Evolutionary conservation across 2,797 vertebrate genomes (phyloP).

Genomic region (Serranus cabrilla): DNA sequence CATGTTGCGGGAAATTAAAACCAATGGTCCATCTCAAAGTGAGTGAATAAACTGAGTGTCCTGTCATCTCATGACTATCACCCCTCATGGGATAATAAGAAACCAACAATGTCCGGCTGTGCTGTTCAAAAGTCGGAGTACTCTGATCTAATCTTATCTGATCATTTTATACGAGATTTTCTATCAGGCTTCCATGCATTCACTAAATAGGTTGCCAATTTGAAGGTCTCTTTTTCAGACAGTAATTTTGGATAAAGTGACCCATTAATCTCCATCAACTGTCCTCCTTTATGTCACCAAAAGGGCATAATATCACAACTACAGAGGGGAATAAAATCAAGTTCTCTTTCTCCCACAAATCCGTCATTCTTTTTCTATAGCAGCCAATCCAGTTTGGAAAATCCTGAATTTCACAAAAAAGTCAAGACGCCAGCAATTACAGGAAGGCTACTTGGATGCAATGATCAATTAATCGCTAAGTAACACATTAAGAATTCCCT

Average conservation of each 20-base stretch:
- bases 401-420: too few relatives aligned
- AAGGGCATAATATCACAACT: background rate
- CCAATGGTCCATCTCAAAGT: background rate
- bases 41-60: background rate
- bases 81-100: background rate
- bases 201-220: background rate
- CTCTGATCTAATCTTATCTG: too few relatives aligned
- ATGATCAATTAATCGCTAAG: too few relatives aligned
- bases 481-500: too few relatives aligned
- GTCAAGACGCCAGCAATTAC: too few relatives aligned
- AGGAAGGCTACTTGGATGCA: too few relatives aligned
- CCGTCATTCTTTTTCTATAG: background rate
- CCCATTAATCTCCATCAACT: background rate
- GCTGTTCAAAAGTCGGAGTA: too few relatives aligned
- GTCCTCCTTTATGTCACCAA: background rate
- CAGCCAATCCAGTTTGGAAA: background rate
- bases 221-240: slow-evolving; percentile 10
- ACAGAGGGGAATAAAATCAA: background rate
- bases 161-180: background rate
- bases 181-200: background rate
- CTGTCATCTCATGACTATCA: background rate
- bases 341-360: background rate
- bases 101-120: too few relatives aligned
- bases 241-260: background rate
- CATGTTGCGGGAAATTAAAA: slow-evolving; percentile 11